Conservation (phyloP, 2,797 vertebrate genomes). For the Phyllotis vaccarum region DNA sequence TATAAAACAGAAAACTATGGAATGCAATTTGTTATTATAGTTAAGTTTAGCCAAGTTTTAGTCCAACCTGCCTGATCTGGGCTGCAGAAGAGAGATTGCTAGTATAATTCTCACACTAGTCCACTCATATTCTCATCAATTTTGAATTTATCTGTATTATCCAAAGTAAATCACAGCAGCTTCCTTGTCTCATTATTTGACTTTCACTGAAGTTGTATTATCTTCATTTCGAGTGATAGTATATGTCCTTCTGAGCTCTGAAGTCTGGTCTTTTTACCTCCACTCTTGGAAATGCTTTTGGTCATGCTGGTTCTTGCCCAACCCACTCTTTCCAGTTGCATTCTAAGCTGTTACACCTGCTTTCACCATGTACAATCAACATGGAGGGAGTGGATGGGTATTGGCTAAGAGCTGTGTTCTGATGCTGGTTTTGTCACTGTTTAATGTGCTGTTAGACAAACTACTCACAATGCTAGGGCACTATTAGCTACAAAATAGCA, state of each 20-base stretch:
- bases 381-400: neutral
- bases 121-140: neutral
- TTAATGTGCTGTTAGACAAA: neutral
- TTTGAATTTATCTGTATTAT: constrained; percentile 41
- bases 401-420: constrained; percentile 32
- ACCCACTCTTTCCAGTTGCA: neutral
- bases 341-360: neutral
- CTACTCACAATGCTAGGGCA: neutral
- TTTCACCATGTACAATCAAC: neutral
- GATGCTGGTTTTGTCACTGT: neutral
- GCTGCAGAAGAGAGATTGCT: neutral
- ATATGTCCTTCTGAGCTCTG: neutral
- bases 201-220: neutral
- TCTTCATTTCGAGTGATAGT: neutral
- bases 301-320: neutral
- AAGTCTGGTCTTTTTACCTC: neutral
- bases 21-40: constrained; percentile 1
- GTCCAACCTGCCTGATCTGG: neutral
- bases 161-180: neutral
- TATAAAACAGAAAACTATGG: constrained; percentile 29
- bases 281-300: neutral
- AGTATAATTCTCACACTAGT: neutral
- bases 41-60: neutral
- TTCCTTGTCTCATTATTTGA: neutral
- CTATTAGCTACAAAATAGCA: neutral